Percentiles rank a stretch among this genome's conserved stretches.
phyloP scores from a whole-genome alignment of 2,113 vertebrate species.

The Ornithorhynchus anatinus region DNA sequence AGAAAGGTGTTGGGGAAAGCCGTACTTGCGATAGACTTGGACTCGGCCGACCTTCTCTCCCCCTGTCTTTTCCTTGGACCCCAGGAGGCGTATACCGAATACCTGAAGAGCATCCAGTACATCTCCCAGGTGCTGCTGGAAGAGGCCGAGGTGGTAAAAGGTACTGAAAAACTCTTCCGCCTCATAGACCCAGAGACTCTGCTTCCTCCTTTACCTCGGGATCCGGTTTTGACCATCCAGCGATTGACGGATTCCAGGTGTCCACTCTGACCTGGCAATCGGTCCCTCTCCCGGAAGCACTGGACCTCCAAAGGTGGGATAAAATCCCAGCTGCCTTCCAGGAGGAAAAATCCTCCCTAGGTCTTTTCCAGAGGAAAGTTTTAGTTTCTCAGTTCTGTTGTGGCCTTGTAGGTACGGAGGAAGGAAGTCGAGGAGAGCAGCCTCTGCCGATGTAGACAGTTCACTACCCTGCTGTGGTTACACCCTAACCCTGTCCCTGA shows the following conservation, averaged over 20 bases:
- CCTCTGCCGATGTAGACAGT: too few relatives aligned
- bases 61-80: background rate
- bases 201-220: too few relatives aligned
- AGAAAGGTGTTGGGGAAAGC: background rate
- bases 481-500: too few relatives aligned
- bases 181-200: background rate
- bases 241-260: too few relatives aligned
- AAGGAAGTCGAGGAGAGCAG: too few relatives aligned
- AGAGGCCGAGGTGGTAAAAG: constrained; percentile 67
- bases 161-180: constrained; percentile 54
- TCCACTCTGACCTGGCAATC: background rate
- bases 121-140: constrained; percentile 87
- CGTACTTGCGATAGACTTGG: fast-evolving
- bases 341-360: background rate
- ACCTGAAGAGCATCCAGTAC: constrained; percentile 85
- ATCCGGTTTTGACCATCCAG: too few relatives aligned
- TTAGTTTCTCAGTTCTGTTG: background rate
- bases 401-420: too few relatives aligned
- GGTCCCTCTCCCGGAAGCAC: background rate
- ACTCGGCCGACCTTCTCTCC: background rate
- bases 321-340: background rate
- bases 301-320: too few relatives aligned
- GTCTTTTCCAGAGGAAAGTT: background rate
- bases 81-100: constrained; percentile 91
- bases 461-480: too few relatives aligned